Conservation (phyloP, 2,113 vertebrate species). For the Butorides virescens region DNA sequence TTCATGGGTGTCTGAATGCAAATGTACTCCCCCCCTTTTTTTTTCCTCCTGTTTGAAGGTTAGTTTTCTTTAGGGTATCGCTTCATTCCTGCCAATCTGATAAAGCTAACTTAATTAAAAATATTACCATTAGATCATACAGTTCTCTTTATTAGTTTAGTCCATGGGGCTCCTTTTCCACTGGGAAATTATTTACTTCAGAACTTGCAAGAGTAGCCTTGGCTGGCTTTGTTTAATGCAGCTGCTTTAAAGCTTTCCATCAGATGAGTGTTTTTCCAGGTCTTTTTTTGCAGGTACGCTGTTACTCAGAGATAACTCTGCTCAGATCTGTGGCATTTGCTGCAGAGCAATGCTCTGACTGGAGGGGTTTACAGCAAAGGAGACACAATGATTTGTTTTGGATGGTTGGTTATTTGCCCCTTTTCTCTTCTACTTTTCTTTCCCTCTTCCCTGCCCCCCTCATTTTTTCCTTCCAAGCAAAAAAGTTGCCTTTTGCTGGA, state of each 20-base stretch:
- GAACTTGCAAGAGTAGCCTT: slow-evolving; percentile 35
- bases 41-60: slow-evolving; percentile 6
- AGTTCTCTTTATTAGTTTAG: slow-evolving; percentile 60
- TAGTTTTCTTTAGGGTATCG: slow-evolving; percentile 58
- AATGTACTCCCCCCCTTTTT: neutral
- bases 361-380: neutral
- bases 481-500: neutral
- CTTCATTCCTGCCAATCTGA: slow-evolving; percentile 59
- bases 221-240: slow-evolving; percentile 52
- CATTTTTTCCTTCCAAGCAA: neutral
- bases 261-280: slow-evolving; percentile 52
- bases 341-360: neutral
- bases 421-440: neutral
- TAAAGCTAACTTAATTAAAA: slow-evolving; percentile 69
- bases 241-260: slow-evolving; percentile 55
- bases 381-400: neutral
- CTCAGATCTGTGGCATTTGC: neutral
- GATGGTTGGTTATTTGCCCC: neutral
- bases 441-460: neutral
- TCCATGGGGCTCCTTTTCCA: slow-evolving; percentile 47
- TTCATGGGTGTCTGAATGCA: slow-evolving; percentile 34
- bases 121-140: slow-evolving; percentile 67
- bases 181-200: slow-evolving; percentile 67
- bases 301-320: slow-evolving; percentile 39
- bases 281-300: slow-evolving; percentile 51